Evolutionary conservation across 2,888 invertebrate genomes (phyloP), one percentile per base, ranked within the genome.

Genomic region (Brenthis daphne): DNA sequence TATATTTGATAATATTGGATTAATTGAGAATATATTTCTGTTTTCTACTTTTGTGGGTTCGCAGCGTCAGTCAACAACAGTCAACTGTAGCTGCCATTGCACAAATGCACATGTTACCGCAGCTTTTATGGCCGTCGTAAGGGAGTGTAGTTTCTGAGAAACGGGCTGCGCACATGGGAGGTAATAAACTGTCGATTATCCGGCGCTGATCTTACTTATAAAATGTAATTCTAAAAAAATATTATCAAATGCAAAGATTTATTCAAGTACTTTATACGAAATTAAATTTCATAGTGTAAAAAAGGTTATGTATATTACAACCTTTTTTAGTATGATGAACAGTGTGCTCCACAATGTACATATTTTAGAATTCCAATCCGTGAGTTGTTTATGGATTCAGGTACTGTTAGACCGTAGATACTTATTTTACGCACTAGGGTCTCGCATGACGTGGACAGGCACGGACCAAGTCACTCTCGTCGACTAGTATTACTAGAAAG

Each of bases 21-120:
- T 29, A 29, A 14, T 24, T 29, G 51, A 43, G 6, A 20, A 8
- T 47, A 61, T 4, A 14, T 37, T 51, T 55, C 20, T 24, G 6
- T 48, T 29, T 33, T 48, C 64, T 33, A 13, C 13, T 55, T 64
- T 64, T 50, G 64, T 66, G 58, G 63, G 43, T 56, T 64, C n/a
- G 20, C 55, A 60, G 57, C 48, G 43, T 48, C 50, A 51, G 48
- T 56, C 29, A 33, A 20, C 20, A 63, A 68, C 60, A 57, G 61
- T 51, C 55, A 56, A 64, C 71, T 60, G 72, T 54, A 53, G 63
- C 65, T 57, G 53, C 70, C 56, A 61, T 72, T 71, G 74, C 73
- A 74, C 73, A 74, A 74, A 73, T 85, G 88, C 91, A 91, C 88
- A 90, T 90, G 91, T 90, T 89, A 91, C 91, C 91, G 78, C 91